Evolutionary conservation across 92 coral and sea anemone genomes (phyloP).

Genomic region (Porites rus): DNA sequence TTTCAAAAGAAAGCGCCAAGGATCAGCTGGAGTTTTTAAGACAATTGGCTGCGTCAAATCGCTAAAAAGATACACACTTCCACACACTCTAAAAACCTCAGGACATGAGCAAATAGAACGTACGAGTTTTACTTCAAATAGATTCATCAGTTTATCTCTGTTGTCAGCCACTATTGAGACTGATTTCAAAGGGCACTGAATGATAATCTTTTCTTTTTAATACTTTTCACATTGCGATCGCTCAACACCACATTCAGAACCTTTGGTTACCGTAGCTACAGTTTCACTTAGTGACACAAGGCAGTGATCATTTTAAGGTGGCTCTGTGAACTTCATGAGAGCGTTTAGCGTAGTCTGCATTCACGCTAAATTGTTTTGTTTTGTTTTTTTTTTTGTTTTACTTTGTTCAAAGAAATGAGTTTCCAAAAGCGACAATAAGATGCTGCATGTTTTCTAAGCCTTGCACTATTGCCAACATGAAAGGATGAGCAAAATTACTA

Average conservation of each 20-base stretch:
- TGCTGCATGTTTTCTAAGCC: too few species aligned
- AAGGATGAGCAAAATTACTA: too few species aligned
- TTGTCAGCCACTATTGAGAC: neutral
- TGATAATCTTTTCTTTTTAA: neutral
- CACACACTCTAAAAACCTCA: too few species aligned
- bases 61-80: too few species aligned
- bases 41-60: neutral
- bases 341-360: too few species aligned
- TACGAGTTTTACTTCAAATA: too few species aligned
- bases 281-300: neutral
- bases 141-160: too few species aligned
- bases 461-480: too few species aligned
- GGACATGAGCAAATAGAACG: neutral
- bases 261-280: neutral
- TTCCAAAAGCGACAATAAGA: too few species aligned
- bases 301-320: neutral
- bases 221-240: neutral
- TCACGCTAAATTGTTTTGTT: too few species aligned
- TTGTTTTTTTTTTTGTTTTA: too few species aligned
- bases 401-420: too few species aligned
- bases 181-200: neutral
- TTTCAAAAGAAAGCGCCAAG: neutral
- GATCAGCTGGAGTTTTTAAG: neutral
- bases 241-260: neutral
- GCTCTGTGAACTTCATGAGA: neutral